Base-by-base conservation (phyloP, 2,888 invertebrate species). In the Chydorus sphaericus region DNA sequence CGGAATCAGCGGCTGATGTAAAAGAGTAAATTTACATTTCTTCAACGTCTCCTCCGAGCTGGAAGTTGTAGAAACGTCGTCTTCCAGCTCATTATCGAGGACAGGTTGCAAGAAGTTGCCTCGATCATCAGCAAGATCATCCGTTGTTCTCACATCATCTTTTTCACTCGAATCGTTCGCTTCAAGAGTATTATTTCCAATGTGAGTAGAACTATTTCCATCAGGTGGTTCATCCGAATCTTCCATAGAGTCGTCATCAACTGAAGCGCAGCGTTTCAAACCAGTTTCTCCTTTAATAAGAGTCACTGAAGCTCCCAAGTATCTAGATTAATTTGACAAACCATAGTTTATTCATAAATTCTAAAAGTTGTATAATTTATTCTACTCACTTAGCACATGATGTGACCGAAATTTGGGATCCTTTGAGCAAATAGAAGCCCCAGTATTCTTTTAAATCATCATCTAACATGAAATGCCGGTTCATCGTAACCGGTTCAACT, bases 391-490 rank as follows among this genome's bases (percentile, higher is more conserved):
- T 81, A 36, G 82, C 81, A 68, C 86, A 86, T 54, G 83, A 78
- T 1, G 83, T 81, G 1, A 86, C 80, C 0, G 82, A 82, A 7
- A 85, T 82, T 1, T 77, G 75, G 2, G 85, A 83, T 1, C 85
- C 85, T 60, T 78, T 77, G 18, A 85, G 72, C 38, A 86, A 70
- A 65, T 85, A 85, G 68, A 85, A 86, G 2, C 85, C 85, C 85
- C 85, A 85, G 66, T 85, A 85, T 66, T 85, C 85, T 68, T 85
- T 85, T 75, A 82, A 82, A 62, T 85, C 85, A 62, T 85, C 84
- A 57, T 80, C 79, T 14, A 86, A 69, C 49, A 76, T 72, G 60
- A 85, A 69, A 60, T 81, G 77, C 39, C 84, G 73, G 2, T 79
- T 79, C 80, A 85, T 83, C 6, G 73, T 68, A 0, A 84, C 84